Evolutionary conservation across 2,797 vertebrate species (phyloP), one percentile per base, ranked within the genome.

Genomic region (Acanthurus lineatus): DNA sequence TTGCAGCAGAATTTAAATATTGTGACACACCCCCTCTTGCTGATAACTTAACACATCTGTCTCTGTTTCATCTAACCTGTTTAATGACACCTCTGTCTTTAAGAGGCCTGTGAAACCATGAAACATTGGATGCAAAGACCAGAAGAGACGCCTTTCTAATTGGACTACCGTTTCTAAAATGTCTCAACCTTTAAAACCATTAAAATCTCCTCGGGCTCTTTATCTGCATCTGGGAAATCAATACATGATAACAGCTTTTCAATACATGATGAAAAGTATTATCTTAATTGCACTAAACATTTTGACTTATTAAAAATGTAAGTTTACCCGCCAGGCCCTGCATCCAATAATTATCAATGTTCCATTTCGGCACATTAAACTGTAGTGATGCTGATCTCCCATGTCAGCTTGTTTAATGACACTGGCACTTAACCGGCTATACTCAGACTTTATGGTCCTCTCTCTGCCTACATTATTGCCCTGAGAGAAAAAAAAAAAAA

Each of bases 351-450:
- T 54, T 79, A 78, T 82, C 78, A 82, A 69, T 72, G 65, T 57
- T 69, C 44, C 42, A 73, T 80, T 77, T 73, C 20, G 5, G 4
- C 47, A 72, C 73, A 66, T 89, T 83, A 68, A 71, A 76, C 20
- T 17, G 73, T 5, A 49, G 49, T 32, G 75, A 81, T 67, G 63
- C 73, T 77, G 65, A 83, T 87, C 79, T 25, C 20, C 48, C n/a
- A 63, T 70, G 57, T 72, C 69, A 64, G 81, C 82, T 48, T 70
- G 74, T 81, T 86, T 91, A 90, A 91, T 75, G 81, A 84, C 86
- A 79, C 79, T 1, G 19, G 25, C 68, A 64, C 81, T 83, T 85
- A 86, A 88, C 78, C 35, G 85, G 81, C 86, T 83, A 67, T 66
- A 57, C 64, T 78, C 60, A 68, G 82, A 77, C 69, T 88, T 90